Conservation (phyloP, 2,797 vertebrate species). For the Natrix natrix region DNA sequence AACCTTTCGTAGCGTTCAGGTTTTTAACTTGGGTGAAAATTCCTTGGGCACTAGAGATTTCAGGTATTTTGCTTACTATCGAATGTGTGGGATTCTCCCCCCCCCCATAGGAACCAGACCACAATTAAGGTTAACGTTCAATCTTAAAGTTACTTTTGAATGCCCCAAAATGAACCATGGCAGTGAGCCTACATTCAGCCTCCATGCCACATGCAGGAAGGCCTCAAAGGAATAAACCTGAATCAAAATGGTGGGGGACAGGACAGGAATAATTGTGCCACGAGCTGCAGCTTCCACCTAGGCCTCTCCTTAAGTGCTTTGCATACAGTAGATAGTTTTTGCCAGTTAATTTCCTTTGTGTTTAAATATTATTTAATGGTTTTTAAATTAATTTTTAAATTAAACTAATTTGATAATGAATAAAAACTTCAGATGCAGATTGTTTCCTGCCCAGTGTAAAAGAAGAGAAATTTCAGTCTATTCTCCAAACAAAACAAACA, state of each 20-base stretch:
- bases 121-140: neutral
- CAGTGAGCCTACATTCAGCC: neutral
- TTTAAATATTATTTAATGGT: neutral
- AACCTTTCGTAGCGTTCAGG: neutral
- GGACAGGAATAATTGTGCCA: neutral
- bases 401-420: neutral
- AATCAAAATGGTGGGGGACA: constrained; percentile 4
- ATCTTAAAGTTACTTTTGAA: neutral
- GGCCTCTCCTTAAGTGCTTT: neutral
- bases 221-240: neutral
- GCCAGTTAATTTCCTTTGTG: neutral
- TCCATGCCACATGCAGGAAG: neutral
- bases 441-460: neutral
- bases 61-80: neutral
- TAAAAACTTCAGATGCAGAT: accelerated
- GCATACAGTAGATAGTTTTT: neutral
- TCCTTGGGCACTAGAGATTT: neutral
- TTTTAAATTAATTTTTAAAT: neutral
- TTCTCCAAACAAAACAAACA: neutral
- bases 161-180: neutral
- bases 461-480: neutral
- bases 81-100: neutral
- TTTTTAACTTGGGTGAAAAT: neutral
- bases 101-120: neutral
- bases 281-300: neutral